A percentile compares a stretch with the other conserved stretches of the same genome.
Conservation (phyloP, 2,797 vertebrate species). For the Myripristis murdjan region DNA sequence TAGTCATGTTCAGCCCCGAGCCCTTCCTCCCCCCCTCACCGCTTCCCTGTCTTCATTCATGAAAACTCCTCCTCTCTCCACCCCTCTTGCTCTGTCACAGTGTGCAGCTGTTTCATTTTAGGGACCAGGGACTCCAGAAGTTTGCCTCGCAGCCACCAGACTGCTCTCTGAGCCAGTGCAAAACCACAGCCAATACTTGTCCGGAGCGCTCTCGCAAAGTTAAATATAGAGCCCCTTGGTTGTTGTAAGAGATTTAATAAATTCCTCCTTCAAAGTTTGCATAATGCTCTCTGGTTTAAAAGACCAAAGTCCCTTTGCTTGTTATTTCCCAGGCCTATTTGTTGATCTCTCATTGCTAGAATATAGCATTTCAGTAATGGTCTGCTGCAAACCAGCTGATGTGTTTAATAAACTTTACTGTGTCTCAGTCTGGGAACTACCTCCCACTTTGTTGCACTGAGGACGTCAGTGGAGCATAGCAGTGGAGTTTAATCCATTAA, state of each 20-base stretch:
- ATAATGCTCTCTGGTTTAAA: constrained; percentile 77
- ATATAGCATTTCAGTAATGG: constrained; percentile 78
- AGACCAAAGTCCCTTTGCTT: constrained; percentile 74
- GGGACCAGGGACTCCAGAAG: constrained; percentile 83
- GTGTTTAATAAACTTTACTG: constrained; percentile 85
- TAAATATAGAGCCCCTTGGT: constrained; percentile 86
- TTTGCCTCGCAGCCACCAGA: constrained; percentile 84
- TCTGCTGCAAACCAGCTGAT: constrained; percentile 81
- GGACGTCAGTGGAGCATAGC: constrained; percentile 50
- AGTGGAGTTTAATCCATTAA: constrained; percentile 66
- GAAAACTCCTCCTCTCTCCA: constrained; percentile 76
- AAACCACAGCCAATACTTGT: constrained; percentile 81
- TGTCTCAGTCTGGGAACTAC: constrained; percentile 75
- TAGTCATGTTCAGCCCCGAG: constrained; percentile 62
- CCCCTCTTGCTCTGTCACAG: constrained; percentile 67
- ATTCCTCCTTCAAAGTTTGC: constrained; percentile 80
- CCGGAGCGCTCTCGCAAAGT: constrained; percentile 82
- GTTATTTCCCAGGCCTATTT: constrained; percentile 79
- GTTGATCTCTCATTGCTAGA: constrained; percentile 78
- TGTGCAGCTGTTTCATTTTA: constrained; percentile 89
- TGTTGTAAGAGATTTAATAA: constrained; percentile 83
- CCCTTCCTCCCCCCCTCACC: constrained; percentile 60
- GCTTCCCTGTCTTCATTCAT: constrained; percentile 80
- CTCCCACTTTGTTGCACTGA: constrained; percentile 73
- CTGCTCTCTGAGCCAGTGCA: constrained; percentile 84